Evolutionary conservation across 2,797 vertebrate genomes (phyloP).

Genomic region (Eutrigla gurnardus): DNA sequence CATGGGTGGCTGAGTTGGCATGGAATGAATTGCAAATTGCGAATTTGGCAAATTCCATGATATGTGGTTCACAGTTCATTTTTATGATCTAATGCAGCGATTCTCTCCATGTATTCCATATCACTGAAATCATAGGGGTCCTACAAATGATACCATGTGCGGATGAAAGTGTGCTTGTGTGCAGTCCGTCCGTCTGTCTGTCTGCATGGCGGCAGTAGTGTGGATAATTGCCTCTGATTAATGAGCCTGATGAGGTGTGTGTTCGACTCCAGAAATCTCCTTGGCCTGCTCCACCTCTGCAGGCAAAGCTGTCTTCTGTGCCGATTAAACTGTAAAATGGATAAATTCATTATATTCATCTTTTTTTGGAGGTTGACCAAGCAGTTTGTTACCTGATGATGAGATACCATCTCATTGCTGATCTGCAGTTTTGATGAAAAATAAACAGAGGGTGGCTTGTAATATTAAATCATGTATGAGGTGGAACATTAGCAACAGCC

Average conservation of each 20-base stretch:
- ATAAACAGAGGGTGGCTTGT: not conserved
- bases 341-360: not conserved
- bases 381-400: not conserved
- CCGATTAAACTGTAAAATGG: not conserved
- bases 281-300: not conserved
- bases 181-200: not conserved
- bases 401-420: conserved; percentile 3
- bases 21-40: not conserved
- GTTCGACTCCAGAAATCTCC: conserved; percentile 18
- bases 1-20: too few relatives aligned
- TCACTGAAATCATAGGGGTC: not conserved
- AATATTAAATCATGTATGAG: not conserved
- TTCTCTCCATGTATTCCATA: not conserved
- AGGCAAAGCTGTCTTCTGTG: not conserved
- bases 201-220: not conserved
- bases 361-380: not conserved
- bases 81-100: not conserved
- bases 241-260: not conserved
- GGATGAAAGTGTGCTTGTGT: not conserved
- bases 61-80: not conserved
- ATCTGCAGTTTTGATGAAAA: conserved; percentile 8
- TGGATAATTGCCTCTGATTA: conserved; percentile 11
- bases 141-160: not conserved
- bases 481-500: conserved; percentile 12
- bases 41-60: not conserved